Evolutionary conservation across 1,140 invertebrate species (phyloP).

Genomic region (Heliconius hewitsoni): DNA sequence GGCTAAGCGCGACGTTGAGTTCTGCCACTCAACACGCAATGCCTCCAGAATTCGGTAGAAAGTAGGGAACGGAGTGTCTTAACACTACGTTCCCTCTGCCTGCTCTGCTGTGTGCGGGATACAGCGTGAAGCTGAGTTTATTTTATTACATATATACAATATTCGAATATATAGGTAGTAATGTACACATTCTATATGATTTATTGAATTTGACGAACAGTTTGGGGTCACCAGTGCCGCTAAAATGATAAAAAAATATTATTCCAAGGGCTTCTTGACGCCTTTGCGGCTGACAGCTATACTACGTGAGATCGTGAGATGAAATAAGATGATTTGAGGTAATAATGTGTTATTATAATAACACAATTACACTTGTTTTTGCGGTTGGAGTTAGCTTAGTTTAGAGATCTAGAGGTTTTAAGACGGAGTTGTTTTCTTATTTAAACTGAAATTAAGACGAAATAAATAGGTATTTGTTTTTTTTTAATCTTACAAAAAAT

Average conservation of each 20-base stretch:
- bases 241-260: conserved; percentile 31
- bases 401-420: not conserved
- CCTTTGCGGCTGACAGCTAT: conserved; percentile 23
- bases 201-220: not conserved
- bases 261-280: conserved; percentile 16
- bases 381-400: not conserved
- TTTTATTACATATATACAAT: no score
- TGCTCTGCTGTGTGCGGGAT: no score
- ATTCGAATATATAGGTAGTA: no score
- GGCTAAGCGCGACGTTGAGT: no score
- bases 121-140: no score
- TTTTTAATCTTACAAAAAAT: no score
- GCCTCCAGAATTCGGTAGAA: no score
- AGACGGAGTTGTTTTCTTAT: not conserved
- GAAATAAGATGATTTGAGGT: conserved; percentile 16
- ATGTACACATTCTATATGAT: not conserved
- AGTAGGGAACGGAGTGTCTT: no score
- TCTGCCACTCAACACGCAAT: no score
- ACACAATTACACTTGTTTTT: not conserved
- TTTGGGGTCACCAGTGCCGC: not conserved
- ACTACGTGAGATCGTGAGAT: conserved; percentile 16
- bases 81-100: no score
- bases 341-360: conserved; percentile 6
- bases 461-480: no score
- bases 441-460: no score